These are phyloP conservation scores for Arnoldichthys spilopterus DNA, from an alignment of 2,797 vertebrate genomes.

Conservation along the genomic window DNA sequence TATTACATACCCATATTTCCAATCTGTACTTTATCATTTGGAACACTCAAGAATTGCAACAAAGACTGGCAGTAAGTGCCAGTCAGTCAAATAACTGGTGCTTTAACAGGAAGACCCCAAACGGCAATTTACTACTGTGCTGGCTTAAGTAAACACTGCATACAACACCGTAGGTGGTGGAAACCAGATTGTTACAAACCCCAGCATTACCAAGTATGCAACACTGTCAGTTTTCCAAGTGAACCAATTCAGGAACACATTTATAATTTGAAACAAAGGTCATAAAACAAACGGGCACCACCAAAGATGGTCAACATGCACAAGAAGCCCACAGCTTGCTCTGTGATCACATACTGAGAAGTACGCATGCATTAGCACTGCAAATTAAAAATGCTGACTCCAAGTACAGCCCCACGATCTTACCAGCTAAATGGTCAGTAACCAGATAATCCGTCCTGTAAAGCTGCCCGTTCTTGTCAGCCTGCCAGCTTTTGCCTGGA, in stretches of 20 bases:
- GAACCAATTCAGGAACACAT: neutral
- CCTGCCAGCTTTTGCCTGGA: conserved; percentile 98
- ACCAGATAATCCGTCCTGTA: conserved; percentile 99
- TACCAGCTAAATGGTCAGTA: conserved; percentile 99
- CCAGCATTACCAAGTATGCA: neutral
- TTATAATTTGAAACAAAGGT: neutral
- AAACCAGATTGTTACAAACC: neutral
- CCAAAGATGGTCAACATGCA: neutral
- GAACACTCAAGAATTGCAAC: neutral
- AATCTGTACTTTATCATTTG: neutral
- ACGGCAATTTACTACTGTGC: neutral
- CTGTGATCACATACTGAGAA: conserved; percentile 7
- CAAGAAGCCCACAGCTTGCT: neutral
- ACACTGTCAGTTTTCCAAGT: neutral
- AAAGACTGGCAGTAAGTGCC: too few relatives aligned
- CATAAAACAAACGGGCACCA: neutral
- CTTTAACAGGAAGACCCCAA: neutral
- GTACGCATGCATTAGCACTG: neutral
- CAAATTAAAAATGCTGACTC: conserved; percentile 9
- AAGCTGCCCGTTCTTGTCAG: conserved; percentile 90
- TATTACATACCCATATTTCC: too few relatives aligned
- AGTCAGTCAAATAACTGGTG: neutral
- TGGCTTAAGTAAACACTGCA: neutral
- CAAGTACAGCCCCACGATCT: conserved; percentile 64
- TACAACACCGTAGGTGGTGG: neutral